Base-by-base conservation (phyloP, 2,797 vertebrate species). In the Geotrypetes seraphini region DNA sequence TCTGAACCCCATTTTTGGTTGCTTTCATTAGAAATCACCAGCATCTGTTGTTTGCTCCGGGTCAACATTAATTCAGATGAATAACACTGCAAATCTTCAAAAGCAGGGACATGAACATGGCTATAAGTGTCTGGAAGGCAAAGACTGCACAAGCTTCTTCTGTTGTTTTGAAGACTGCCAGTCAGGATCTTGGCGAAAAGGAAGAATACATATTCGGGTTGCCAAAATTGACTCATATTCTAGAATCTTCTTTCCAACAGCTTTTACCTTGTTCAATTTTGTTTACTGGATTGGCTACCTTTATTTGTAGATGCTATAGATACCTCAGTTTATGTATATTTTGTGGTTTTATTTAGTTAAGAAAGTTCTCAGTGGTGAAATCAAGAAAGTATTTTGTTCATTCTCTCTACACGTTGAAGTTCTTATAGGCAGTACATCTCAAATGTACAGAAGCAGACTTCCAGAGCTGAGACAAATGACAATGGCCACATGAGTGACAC, bases 221-320 rank as follows among this genome's bases (percentile, higher is more conserved):
- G 90, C 92, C 38, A 96, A 94, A 74, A 95, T 97, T 19, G 93
- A 97, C 69, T 89, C 90, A 5, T 97, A 97, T 36, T 88, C 93
- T 1, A 61, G 93, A 58, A 92, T 97, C 71, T 97, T 97, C 59
- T 97, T 97, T 52, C 93, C 93, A 16, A 97, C 93, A 21, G 93
- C 93, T 23, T 97, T 97, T 58, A 91, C 89, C n/a, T 71, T 97
- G 47, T 97, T 97, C 54, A 96, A 97, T 69, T 75, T 97, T 20
- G 91, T 97, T 52, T 97, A 97, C 31, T 97, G 93, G 93, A 89
- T 97, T 46, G 88, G 87, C 14, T 96, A 96, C 56, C 84, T 96
- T 66, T 96, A 96, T 60, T 71, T 97, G 63, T 97, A 81, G 84
- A 17, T 55, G 39, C 27, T 21, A 28, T 8, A 54, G 36, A 10